These are phyloP conservation scores for Condylostylus longicornis DNA, from an alignment of 1,140 invertebrate species.

Conservation along the genomic window DNA sequence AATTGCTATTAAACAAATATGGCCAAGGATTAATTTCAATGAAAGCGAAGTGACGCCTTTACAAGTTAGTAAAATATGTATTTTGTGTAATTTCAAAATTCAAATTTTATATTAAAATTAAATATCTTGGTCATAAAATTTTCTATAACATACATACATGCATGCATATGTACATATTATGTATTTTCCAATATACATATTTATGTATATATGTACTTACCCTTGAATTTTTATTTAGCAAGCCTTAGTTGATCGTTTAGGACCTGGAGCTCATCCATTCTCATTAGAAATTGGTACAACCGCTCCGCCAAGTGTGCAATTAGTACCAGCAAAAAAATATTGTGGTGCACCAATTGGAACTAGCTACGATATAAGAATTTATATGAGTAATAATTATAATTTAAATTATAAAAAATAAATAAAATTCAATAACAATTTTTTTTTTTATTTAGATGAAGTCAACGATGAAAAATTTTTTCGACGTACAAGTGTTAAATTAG, in stretches of 20 bases:
- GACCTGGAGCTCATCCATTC: constrained; percentile 58
- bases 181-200: too few relatives aligned
- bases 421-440: too few relatives aligned
- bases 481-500: constrained; percentile 64
- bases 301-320: constrained; percentile 67
- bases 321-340: constrained; percentile 74
- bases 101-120: background rate
- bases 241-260: constrained; percentile 55
- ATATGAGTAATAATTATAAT: constrained; percentile 43
- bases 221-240: constrained; percentile 38
- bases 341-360: constrained; percentile 72
- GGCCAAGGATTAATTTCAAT: constrained; percentile 41
- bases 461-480: constrained; percentile 60
- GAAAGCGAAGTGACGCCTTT: constrained; percentile 44
- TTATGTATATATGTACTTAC: background rate
- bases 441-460: constrained; percentile 43
- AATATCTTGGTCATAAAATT: background rate
- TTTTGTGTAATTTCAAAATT: background rate
- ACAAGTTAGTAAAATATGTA: too few relatives aligned
- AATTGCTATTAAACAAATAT: constrained; percentile 63
- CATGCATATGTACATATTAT: too few relatives aligned
- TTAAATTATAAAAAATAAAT: too few relatives aligned
- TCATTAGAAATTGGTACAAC: constrained; percentile 57
- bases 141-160: too few relatives aligned
- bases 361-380: constrained; percentile 62